These are phyloP conservation scores for Brachionus manjavacas DNA, from an alignment of 1,140 invertebrate genomes.

Conservation along the genomic window DNA sequence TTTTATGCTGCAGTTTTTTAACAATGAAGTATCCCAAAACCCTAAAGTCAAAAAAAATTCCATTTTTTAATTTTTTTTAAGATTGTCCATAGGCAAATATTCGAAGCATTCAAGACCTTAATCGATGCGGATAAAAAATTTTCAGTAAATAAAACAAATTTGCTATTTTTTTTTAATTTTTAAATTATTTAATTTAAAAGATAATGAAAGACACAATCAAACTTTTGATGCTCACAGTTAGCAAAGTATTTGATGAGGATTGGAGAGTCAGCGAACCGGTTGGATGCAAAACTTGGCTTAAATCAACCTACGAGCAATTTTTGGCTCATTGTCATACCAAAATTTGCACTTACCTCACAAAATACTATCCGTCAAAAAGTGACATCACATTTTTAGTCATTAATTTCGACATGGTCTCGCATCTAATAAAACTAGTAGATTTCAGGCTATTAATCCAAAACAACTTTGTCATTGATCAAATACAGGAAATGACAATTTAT, in stretches of 20 bases:
- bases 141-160: neutral
- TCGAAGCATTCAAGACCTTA: neutral
- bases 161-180: neutral
- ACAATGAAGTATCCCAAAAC: neutral
- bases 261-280: too few species aligned
- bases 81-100: neutral
- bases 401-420: neutral
- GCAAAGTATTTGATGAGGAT: neutral
- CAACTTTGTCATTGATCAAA: neutral
- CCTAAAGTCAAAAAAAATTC: neutral
- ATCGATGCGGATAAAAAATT: neutral
- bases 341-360: neutral
- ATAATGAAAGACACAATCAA: neutral
- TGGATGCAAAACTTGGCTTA: too few species aligned
- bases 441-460: neutral
- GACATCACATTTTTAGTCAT: neutral
- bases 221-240: neutral
- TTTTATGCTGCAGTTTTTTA: neutral
- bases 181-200: neutral
- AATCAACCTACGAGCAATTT: neutral
- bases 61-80: neutral
- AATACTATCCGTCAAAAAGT: neutral
- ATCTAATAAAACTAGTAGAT: neutral
- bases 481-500: neutral
- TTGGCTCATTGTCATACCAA: neutral